Base-by-base conservation (phyloP, 2,113 vertebrate genomes). In the Philantomba maxwellii region DNA sequence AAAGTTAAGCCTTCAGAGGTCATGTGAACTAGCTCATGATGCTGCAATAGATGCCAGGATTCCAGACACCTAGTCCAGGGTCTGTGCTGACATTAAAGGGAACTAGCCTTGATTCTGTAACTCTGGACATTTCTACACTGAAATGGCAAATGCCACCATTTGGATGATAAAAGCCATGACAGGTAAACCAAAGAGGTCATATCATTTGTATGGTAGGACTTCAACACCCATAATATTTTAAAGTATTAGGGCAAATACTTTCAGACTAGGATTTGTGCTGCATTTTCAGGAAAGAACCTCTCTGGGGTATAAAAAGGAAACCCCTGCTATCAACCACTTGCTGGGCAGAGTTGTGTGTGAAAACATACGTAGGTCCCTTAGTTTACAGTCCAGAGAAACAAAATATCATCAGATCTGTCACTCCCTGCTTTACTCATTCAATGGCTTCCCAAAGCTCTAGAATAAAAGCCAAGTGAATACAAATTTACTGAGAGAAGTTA, bases 381-480 rank as follows among this genome's bases (percentile, higher is more conserved):
- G 51, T 81, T 92, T 84, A 80, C 2, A n/a, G 28, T 62, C 43
- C 47, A 84, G 36, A 87, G 87, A 92, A 97, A 83, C 36, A 77
- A 81, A 91, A 58, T 66, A 11, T 53, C 77, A 81, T 83, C 70
- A 93, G 16, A 64, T 80, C 11, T 70, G 33, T 16, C 36, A 62
- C 25, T 70, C 62, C 75, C 28, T 53, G 39, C 43, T 75, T 62
- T 90, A 77, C 89, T 80, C 30, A 45, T 89, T 93, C 57, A 57
- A 5, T 80, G 51, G n/a, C 57, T 94, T 91, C 53, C n/a, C 10
- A 4, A 47, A 88, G 12, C 33, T 83, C 89, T 95, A 92, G 51
- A 86, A 81, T 55, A 82, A 94, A 91, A 86, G 11, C n/a, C 82
- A 89, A 66, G 60, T 82, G 64, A 95, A 91, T 70, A 81, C 87